A percentile compares a stretch with the other conserved stretches of the same genome.
These are phyloP conservation scores for Danio rerio DNA, from an alignment of 2,113 vertebrate species.

Conservation along the genomic window DNA sequence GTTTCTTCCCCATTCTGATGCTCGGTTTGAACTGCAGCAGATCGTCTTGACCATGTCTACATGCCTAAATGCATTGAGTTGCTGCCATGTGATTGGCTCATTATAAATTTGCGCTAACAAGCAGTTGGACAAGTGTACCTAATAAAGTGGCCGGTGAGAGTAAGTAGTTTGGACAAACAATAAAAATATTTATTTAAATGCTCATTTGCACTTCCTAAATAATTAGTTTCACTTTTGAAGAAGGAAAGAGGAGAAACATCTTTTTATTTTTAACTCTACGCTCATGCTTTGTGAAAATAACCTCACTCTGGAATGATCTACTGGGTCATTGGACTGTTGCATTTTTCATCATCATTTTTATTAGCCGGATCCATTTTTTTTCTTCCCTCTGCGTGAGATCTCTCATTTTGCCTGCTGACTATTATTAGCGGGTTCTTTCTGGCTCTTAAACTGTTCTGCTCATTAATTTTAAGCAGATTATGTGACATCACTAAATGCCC, in stretches of 20 bases:
- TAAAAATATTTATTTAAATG: too few species aligned
- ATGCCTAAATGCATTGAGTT: too few species aligned
- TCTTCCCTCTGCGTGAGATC: not conserved
- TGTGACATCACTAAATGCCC: not conserved
- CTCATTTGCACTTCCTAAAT: not conserved
- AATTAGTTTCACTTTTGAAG: not conserved
- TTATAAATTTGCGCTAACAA: too few species aligned
- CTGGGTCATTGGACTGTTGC: conserved; percentile 26
- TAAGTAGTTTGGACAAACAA: too few species aligned
- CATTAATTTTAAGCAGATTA: conserved; percentile 31
- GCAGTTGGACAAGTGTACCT: too few species aligned
- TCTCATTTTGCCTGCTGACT: conserved; percentile 21
- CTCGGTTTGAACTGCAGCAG: too few species aligned
- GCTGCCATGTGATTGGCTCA: too few species aligned
- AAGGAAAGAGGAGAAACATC: not conserved
- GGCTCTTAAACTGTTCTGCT: conserved; percentile 23
- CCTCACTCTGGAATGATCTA: conserved; percentile 27
- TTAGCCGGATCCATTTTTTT: not conserved
- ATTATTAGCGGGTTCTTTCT: conserved; percentile 32
- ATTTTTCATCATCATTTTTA: conserved; percentile 27
- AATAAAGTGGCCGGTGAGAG: too few species aligned
- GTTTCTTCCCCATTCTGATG: too few species aligned
- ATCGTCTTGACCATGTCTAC: too few species aligned
- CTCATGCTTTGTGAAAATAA: not conserved
- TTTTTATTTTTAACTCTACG: not conserved